Percentiles rank a stretch among this genome's conserved stretches.
Conservation (phyloP, 1,140 invertebrate species). For the Penaeus indicus region DNA sequence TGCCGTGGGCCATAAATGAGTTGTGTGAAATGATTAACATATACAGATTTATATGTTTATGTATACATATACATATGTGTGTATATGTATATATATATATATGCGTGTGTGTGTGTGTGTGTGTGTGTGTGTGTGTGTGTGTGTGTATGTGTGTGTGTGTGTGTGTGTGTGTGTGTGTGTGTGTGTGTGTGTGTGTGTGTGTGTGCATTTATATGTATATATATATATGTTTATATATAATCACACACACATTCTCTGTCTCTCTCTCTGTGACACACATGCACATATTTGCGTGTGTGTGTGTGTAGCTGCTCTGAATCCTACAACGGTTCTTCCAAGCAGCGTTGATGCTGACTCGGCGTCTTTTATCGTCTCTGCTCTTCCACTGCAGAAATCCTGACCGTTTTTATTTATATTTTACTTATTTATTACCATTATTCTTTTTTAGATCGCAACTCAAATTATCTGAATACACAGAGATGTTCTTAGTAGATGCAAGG, state of each 20-base stretch:
- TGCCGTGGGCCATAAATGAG: not conserved
- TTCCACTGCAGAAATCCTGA: no score
- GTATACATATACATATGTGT: not conserved
- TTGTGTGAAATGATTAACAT: not conserved
- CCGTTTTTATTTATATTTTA: no score
- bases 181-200: not conserved
- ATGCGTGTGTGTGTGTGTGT: not conserved
- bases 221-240: not conserved
- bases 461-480: no score
- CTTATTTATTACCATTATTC: no score
- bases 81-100: not conserved
- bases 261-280: not conserved
- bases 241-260: not conserved
- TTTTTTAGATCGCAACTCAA: no score
- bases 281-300: no score
- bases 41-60: slow-evolving; percentile 12
- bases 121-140: not conserved
- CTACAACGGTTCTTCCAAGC: no score
- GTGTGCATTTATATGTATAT: not conserved
- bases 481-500: no score
- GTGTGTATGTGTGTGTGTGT: not conserved
- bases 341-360: no score
- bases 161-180: not conserved
- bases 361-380: no score
- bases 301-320: no score